phyloP scores from a whole-genome alignment of 2,797 vertebrate species.

The Hipposideros larvatus region DNA sequence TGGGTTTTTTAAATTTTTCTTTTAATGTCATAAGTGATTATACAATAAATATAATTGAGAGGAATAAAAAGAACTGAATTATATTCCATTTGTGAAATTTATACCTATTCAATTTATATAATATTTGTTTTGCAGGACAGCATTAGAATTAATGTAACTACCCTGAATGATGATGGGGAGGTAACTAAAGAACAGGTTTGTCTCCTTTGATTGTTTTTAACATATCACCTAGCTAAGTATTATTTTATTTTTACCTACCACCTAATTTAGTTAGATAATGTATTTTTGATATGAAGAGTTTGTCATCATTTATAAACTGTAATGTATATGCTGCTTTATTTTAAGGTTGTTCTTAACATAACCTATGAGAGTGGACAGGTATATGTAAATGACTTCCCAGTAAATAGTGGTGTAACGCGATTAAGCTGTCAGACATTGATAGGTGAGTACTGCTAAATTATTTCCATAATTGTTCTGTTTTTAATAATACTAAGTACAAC shows the following conservation, averaged over 20 bases:
- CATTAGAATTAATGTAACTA: slow-evolving; percentile 92
- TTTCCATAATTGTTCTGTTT: slow-evolving; percentile 42
- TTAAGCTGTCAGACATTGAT: slow-evolving; percentile 93
- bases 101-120: not conserved
- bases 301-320: slow-evolving; percentile 65
- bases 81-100: not conserved
- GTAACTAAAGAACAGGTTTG: slow-evolving; percentile 89
- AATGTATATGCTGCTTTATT: slow-evolving; percentile 82
- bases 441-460: slow-evolving; percentile 89
- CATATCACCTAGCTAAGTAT: slow-evolving; percentile 55
- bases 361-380: slow-evolving; percentile 91
- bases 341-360: slow-evolving; percentile 90
- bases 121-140: slow-evolving; percentile 89
- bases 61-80: not conserved
- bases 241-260: slow-evolving; percentile 7
- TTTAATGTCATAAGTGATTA: not conserved
- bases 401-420: slow-evolving; percentile 94
- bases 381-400: slow-evolving; percentile 94
- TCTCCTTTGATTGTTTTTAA: slow-evolving; percentile 56
- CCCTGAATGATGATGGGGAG: slow-evolving; percentile 88
- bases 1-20: not conserved
- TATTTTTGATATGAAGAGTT: slow-evolving; percentile 66
- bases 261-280: slow-evolving; percentile 35
- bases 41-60: not conserved
- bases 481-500: slow-evolving; percentile 54